Base-by-base conservation (phyloP, 2,113 vertebrate species). In the Caracal caracal region DNA sequence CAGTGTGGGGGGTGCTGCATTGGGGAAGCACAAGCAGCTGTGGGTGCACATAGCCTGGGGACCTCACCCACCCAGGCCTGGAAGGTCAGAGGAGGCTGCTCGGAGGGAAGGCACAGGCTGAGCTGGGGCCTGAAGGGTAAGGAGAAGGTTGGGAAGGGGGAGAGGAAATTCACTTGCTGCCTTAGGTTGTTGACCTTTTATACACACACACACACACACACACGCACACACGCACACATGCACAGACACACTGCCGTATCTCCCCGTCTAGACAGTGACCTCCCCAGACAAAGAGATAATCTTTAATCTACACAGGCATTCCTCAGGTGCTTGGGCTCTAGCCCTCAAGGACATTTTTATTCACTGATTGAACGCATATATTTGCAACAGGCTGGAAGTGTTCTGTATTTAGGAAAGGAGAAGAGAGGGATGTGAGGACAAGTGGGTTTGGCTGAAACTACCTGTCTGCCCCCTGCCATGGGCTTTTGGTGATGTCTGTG, bases 121-220 rank as follows among this genome's bases (percentile, higher is more conserved):
- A 59, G 3, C 12, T 22, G 28, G 33, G 37, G 17, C 33, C 40
- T 22, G 22, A 78, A 73, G 35, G 87, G 19, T 51, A 40, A 75
- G 17, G 35, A 43, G 47, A 6, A 80, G 53, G 35, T 5, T 11
- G 19, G 35, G n/a, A 53, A 80, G 80, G 26, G 3, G 80, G 11
- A 22, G 24, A 68, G 61, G 51, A 78, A 43, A 40, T 1, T 6
- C 37, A 22, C 1, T 1, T 61, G 30, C 47, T 65, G 35, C 82
- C 53, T 87, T 49, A 70, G 2, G 63, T 3, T 43, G 22, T 22
- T 59, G 19, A 22, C 19, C 51, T 80, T 93, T 19, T 82, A 10
- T 13, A 1, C 22, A 2, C 3, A 10, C 17, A 1, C 22, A 2
- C 3, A 13, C 13, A 3, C 24, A 20, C n/a, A 43, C 40, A 15